A percentile compares a stretch with the other conserved stretches of the same genome.
phyloP scores from a whole-genome alignment of 2,113 vertebrate species.

The Dasyurus viverrinus region DNA sequence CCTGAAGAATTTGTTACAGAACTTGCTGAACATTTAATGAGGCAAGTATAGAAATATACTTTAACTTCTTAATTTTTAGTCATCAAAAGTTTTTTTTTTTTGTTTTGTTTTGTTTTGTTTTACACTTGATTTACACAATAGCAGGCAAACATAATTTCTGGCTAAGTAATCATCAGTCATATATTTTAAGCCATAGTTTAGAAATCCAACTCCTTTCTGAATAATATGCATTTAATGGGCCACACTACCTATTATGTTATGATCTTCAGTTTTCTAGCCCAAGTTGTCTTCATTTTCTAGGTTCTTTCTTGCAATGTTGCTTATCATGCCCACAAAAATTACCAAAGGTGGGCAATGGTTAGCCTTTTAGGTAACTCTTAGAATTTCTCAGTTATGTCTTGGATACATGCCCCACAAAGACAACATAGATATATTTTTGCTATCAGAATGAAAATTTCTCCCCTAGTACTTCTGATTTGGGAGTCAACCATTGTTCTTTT shows the following conservation, averaged over 20 bases:
- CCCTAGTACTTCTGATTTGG: background rate
- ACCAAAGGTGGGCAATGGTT: background rate
- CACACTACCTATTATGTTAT: background rate
- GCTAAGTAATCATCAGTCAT: background rate
- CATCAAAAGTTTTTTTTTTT: background rate
- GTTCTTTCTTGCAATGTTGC: background rate
- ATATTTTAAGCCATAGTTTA: background rate
- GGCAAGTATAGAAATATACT: constrained; percentile 76
- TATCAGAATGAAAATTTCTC: background rate
- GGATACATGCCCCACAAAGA: background rate
- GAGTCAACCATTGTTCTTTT: background rate
- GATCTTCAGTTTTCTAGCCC: background rate
- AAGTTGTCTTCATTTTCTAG: background rate
- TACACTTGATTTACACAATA: background rate
- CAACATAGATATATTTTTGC: background rate
- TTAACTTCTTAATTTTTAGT: background rate
- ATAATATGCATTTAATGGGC: background rate
- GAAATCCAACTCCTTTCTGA: background rate
- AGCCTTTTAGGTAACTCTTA: background rate
- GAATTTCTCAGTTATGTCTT: background rate
- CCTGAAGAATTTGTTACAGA: constrained; percentile 93
- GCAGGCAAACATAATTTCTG: background rate
- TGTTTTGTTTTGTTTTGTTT: background rate
- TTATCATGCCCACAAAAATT: background rate
- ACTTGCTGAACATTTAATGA: constrained; percentile 90